Base-by-base conservation (phyloP, 2,797 vertebrate species). In the Megaceryle alcyon region DNA sequence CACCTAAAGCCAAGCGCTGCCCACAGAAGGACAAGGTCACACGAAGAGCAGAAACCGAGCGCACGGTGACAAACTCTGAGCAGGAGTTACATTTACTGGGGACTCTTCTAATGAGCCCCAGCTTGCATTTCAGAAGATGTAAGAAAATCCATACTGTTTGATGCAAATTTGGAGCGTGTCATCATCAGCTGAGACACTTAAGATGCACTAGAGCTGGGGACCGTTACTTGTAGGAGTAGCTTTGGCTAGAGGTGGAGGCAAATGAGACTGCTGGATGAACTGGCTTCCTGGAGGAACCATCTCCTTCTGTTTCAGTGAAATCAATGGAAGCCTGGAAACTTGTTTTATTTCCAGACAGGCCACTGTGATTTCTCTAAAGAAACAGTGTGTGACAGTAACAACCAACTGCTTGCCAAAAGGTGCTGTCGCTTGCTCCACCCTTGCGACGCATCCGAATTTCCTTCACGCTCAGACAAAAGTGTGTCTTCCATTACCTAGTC, bases 401-500 rank as follows among this genome's bases (percentile, higher is more conserved):
- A 43, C 1, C 0, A 63, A 8, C 2, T 19, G 22, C 70, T 85
- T 59, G 90, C 88, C 88, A 86, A 56, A 69, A 61, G 68, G 33
- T 49, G 41, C 51, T 65, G 19, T 85, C 26, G 8, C 75, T 93
- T 31, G 75, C 59, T 75, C 90, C 72, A 79, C 87, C 84, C 89
- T 76, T 41, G 26, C 59, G 29, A 44, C 0, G 1, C 7, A 1
- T 39, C 17, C 33, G 14, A 46, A 44, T 84, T 90, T 63, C 93
- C 90, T 71, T 39, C 68, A 49, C 25, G 4, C 49, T 88, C 76
- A 39, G 63, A 90, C 71, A 93, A 86, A 92, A 87, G 94, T 69
- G 10, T 1, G n/a, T 81, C 83, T 95, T 91, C 91, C 94, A 94
- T 90, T 96, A 95, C 92, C 85, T 44, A 75, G 26, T 56, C 29